Evolutionary conservation across 2,113 vertebrate species (phyloP).

Genomic region (Colistium nudipinnis): DNA sequence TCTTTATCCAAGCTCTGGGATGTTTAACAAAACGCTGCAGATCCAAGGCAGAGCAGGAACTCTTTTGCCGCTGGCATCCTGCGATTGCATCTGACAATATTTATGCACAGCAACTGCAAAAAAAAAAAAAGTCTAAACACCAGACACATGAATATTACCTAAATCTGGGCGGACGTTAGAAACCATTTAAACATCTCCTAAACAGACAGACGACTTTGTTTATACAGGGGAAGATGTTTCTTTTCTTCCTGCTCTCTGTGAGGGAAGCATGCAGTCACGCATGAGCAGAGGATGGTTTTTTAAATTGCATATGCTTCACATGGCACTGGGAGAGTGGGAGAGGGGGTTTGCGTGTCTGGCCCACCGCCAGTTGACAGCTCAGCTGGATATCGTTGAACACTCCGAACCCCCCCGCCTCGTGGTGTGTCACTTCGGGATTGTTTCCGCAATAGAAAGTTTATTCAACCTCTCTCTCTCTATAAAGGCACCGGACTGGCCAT

Average conservation of each 20-base stretch:
- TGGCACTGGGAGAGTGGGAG: constrained; percentile 74
- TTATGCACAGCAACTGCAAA: constrained; percentile 62
- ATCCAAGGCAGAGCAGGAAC: constrained; percentile 37
- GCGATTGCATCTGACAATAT: constrained; percentile 73
- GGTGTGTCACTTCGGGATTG: constrained; percentile 91
- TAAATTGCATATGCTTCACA: constrained; percentile 87
- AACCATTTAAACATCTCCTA: constrained; percentile 75
- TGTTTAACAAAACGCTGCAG: constrained; percentile 40
- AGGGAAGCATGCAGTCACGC: constrained; percentile 80
- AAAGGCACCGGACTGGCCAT: constrained; percentile 64
- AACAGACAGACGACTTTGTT: constrained; percentile 76
- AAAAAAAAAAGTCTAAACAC: constrained; percentile 57
- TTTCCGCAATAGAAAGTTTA: constrained; percentile 94
- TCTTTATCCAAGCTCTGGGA: constrained; percentile 39
- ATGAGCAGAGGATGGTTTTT: constrained; percentile 83
- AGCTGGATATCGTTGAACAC: constrained; percentile 93
- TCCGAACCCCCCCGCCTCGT: constrained; percentile 82
- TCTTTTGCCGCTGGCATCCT: constrained; percentile 46
- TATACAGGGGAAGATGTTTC: constrained; percentile 73
- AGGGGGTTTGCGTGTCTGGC: constrained; percentile 89
- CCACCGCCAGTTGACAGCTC: constrained; percentile 91
- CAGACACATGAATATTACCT: constrained; percentile 68
- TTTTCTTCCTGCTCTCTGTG: constrained; percentile 65
- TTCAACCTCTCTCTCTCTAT: constrained; percentile 91
- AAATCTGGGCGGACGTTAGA: constrained; percentile 72